A percentile compares a stretch with the other conserved stretches of the same genome.
These are phyloP conservation scores for Belgica antarctica DNA, from an alignment of 2,888 invertebrate genomes.

Conservation along the genomic window DNA sequence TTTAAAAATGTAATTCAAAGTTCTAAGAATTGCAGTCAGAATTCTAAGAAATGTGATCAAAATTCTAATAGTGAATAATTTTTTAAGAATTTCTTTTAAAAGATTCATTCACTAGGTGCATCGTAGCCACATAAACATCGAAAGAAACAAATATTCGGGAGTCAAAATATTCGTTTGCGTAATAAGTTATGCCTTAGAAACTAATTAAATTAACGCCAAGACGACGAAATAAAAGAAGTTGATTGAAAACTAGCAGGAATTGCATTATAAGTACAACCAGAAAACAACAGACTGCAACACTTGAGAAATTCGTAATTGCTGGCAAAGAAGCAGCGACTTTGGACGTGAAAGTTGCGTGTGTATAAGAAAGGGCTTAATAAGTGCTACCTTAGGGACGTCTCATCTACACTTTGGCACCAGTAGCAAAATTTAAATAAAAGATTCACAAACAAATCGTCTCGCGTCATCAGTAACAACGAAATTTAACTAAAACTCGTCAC, in stretches of 20 bases:
- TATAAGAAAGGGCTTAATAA: background rate
- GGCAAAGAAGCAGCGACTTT: too few species aligned
- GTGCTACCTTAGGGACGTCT: background rate
- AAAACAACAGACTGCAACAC: too few species aligned
- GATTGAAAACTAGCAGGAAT: too few species aligned
- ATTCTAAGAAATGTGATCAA: too few species aligned
- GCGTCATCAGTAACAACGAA: background rate
- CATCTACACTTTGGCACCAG: conserved; percentile 20
- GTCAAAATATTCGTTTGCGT: background rate
- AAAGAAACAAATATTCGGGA: too few species aligned
- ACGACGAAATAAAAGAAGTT: background rate
- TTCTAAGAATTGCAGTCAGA: too few species aligned
- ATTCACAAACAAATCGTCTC: background rate
- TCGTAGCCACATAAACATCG: too few species aligned
- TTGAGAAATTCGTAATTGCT: background rate
- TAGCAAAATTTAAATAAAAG: conserved; percentile 1
- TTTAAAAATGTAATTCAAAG: too few species aligned
- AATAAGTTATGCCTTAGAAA: conserved; percentile 25
- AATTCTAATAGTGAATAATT: too few species aligned
- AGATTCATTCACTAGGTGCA: too few species aligned
- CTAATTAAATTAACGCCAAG: conserved; percentile 4
- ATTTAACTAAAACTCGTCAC: conserved; percentile 25
- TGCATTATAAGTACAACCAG: background rate
- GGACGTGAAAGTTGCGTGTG: background rate
- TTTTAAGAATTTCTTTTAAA: too few species aligned